Base-by-base conservation (phyloP, 2,113 vertebrate genomes). In the Tauraco erythrolophus region DNA sequence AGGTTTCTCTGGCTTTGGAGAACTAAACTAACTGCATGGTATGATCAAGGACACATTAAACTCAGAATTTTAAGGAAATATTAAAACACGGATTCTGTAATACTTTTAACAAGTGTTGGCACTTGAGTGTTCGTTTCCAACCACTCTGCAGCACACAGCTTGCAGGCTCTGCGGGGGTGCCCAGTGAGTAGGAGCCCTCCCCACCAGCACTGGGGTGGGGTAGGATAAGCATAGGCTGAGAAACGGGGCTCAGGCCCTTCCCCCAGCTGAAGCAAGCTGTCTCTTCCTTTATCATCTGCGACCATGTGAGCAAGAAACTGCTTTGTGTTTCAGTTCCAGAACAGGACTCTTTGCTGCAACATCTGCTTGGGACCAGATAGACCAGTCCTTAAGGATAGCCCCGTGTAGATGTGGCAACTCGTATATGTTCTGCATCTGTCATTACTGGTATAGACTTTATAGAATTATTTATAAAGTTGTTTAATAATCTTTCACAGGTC, bases 81-180 rank as follows among this genome's bases (percentile, higher is more conserved):
- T 19, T 50, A 41, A 82, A 77, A 53, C 0, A 0, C 3, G 13
- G 14, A 31, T 69, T 76, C 48, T 77, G 33, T 13, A 30, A 2
- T 39, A 11, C 48, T 71, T 80, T 46, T 12, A 0, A 61, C 15
- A 46, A 11, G 12, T 8, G 13, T 58, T 62, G 51, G 45, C 2
- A 1, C 51, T 51, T 14, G 57, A 88, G 41, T 11, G 9, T 5
- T 27, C 0, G 0, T 57, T 58, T 69, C 62, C 25, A 31, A 0
- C 17, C 21, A 56, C 65, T 58, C n/a, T 45, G 84, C 77, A 27
- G 7, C 0, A 9, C 25, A 54, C 58, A 69, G 79, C 45, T 33
- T 28, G 54, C 66, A 72, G 53, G 21, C 8, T 27, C 68, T 22
- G 37, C 37, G 2, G 0, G 5, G 23, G 19, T 25, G 51, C 69